Percentiles rank a stretch among this genome's conserved stretches.
Evolutionary conservation across 2,113 vertebrate species (phyloP).

Genomic region (Tyto alba): DNA sequence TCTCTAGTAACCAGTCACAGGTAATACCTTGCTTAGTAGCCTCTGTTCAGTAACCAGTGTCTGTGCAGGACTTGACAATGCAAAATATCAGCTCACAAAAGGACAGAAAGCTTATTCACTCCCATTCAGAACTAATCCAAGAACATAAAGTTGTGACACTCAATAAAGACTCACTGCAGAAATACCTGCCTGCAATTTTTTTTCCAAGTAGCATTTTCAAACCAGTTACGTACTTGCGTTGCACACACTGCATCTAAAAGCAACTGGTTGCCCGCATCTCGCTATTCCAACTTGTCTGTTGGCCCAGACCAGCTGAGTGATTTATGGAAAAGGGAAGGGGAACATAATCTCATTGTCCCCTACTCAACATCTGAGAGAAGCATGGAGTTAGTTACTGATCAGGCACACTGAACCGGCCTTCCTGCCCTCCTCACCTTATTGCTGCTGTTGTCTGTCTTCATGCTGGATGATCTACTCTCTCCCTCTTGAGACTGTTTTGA

Average conservation of each 20-base stretch:
- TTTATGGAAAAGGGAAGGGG: background rate
- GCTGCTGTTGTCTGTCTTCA: conserved; percentile 45
- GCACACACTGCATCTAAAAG: background rate
- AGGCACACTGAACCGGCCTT: background rate
- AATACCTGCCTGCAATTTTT: background rate
- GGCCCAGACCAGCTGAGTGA: background rate
- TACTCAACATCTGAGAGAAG: conserved; percentile 21
- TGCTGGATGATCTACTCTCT: conserved; percentile 40
- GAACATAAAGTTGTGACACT: background rate
- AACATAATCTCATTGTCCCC: background rate
- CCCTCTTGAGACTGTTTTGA: conserved; percentile 65
- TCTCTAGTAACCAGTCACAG: background rate
- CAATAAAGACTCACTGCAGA: background rate
- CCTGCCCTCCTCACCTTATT: conserved; percentile 72
- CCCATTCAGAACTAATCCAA: background rate
- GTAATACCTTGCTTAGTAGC: background rate
- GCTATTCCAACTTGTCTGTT: background rate
- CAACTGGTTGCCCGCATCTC: background rate
- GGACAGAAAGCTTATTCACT: background rate
- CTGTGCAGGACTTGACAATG: background rate
- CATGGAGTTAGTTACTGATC: background rate
- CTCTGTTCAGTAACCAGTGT: background rate
- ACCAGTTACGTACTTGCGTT: background rate
- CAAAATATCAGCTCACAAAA: background rate
- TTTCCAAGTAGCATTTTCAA: background rate